phyloP scores from a whole-genome alignment of 2,113 vertebrate species.

The Otus sunia region DNA sequence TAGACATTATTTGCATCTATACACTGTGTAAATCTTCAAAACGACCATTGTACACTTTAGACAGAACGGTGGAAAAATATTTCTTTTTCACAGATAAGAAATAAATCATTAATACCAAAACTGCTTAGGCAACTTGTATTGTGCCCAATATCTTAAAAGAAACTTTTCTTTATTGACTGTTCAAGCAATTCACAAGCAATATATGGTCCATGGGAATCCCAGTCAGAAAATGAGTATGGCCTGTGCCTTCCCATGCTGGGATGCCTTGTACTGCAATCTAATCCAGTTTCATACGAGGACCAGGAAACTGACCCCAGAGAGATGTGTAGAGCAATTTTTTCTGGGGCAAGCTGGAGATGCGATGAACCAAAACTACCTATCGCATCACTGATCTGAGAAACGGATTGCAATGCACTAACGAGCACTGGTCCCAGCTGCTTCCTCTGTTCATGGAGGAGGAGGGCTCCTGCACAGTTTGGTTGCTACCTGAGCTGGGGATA shows the following conservation, averaged over 20 bases:
- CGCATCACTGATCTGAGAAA: background rate
- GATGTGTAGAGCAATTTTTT: background rate
- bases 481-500: background rate
- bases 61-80: background rate
- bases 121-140: background rate
- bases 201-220: background rate
- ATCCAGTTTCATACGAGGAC: background rate
- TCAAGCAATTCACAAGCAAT: background rate
- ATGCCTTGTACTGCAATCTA: background rate
- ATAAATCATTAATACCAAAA: background rate
- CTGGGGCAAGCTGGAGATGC: background rate
- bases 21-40: background rate
- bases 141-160: background rate
- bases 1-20: background rate
- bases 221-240: background rate
- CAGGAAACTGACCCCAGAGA: background rate
- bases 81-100: background rate
- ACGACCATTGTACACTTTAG: background rate
- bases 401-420: accelerated
- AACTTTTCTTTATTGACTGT: background rate
- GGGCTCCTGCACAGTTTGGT: background rate
- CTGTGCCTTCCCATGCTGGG: background rate
- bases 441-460: accelerated
- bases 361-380: background rate
- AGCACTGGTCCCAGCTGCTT: accelerated